phyloP scores from a whole-genome alignment of 2,113 vertebrate genomes.

The Daboia siamensis region DNA sequence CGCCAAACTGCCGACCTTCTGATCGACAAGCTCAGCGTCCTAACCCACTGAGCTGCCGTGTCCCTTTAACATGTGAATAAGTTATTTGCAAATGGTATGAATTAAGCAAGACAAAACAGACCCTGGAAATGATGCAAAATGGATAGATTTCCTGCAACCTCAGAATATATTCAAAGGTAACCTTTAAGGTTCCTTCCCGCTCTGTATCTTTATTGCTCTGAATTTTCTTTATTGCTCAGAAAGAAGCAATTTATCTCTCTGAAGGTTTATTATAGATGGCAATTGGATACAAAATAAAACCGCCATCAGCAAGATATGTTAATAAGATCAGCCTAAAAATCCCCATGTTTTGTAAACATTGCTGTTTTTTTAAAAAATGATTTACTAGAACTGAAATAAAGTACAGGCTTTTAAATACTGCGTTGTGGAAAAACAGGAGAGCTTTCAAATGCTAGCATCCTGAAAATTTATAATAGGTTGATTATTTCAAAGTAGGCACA shows the following conservation, averaged over 20 bases:
- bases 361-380: conserved; percentile 15
- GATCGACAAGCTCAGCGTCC: too few relatives aligned
- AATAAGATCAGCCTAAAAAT: not conserved
- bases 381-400: conserved; percentile 25
- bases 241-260: not conserved
- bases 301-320: not conserved
- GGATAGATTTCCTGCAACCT: not conserved
- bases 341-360: not conserved
- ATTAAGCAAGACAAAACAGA: not conserved
- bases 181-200: not conserved
- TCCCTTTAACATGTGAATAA: too few relatives aligned
- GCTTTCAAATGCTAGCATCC: not conserved
- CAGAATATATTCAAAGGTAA: not conserved
- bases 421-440: conserved; percentile 25
- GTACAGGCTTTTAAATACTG: conserved; percentile 30
- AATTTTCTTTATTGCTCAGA: not conserved
- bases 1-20: too few relatives aligned
- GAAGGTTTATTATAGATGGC: not conserved
- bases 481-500: conserved; percentile 5
- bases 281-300: not conserved
- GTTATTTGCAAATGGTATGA: too few relatives aligned
- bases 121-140: too few relatives aligned
- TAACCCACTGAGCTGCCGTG: too few relatives aligned
- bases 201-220: not conserved
- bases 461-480: conserved; percentile 18